Percentiles rank a stretch among this genome's conserved stretches.
Evolutionary conservation across 2,888 invertebrate species (phyloP).

Genomic region (Tryphoninae sp.): DNA sequence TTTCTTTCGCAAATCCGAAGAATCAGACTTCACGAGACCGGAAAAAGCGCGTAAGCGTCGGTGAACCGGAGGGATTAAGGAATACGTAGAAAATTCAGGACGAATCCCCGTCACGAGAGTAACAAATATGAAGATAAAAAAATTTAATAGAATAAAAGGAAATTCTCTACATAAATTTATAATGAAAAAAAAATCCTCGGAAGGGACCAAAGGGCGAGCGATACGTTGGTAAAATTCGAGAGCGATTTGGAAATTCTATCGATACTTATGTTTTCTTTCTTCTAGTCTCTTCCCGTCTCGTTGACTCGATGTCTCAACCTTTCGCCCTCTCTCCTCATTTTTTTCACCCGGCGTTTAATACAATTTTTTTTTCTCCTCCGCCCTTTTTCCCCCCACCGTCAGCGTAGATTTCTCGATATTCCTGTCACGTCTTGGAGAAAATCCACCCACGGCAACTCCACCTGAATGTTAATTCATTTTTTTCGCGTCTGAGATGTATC

Average conservation of each 20-base stretch:
- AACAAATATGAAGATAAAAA: not conserved
- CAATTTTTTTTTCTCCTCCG: constrained; percentile 25
- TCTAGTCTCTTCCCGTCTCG: constrained; percentile 12
- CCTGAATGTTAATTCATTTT: not conserved
- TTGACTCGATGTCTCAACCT: constrained; percentile 41
- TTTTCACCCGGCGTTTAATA: not conserved
- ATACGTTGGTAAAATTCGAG: not conserved
- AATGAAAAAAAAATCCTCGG: not conserved
- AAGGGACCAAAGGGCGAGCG: not conserved
- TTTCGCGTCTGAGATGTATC: not conserved
- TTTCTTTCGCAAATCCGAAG: not conserved
- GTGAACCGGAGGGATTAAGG: not conserved
- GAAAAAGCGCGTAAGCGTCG: not conserved
- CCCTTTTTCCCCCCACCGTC: not conserved
- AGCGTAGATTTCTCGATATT: constrained; percentile 22
- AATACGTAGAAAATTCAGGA: not conserved
- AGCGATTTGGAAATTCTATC: constrained; percentile 6
- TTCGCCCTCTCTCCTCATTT: not conserved
- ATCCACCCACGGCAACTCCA: constrained; percentile 38
- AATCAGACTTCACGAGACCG: not conserved
- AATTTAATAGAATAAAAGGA: constrained; percentile 1
- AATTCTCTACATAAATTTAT: not conserved
- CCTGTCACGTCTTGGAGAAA: constrained; percentile 37
- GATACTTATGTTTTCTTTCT: constrained; percentile 16
- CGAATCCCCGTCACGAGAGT: not conserved